Evolutionary conservation across 23 tunicate species (phyloP).

Genomic region (Styela clava): DNA sequence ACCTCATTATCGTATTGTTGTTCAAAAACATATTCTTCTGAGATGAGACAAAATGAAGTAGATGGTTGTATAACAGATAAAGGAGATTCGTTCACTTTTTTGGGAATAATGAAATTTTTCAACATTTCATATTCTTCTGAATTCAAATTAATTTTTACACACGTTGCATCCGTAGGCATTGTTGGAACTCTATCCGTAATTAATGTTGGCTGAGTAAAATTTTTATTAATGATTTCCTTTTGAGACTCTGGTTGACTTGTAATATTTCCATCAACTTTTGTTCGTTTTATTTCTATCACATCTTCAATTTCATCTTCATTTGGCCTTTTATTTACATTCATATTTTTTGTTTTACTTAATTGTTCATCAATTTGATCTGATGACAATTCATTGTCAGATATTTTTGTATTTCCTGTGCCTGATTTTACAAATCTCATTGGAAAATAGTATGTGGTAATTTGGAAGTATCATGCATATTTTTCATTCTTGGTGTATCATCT

Average conservation of each 20-base stretch:
- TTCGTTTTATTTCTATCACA: too few species aligned
- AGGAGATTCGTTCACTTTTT: background rate
- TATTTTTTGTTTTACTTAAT: too few species aligned
- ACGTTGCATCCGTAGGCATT: background rate
- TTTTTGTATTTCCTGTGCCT: background rate
- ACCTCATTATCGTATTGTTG: background rate
- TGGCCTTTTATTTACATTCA: too few species aligned
- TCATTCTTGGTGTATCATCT: conserved; percentile 7
- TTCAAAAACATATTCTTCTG: background rate
- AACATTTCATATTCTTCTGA: background rate
- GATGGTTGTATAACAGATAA: background rate
- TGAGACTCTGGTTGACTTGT: too few species aligned
- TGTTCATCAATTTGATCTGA: background rate
- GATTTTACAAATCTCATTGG: conserved; percentile 16
- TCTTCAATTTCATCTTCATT: too few species aligned
- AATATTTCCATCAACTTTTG: too few species aligned
- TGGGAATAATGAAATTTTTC: background rate
- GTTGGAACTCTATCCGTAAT: background rate
- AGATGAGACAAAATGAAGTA: background rate
- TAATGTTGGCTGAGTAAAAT: too few species aligned
- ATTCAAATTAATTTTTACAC: background rate
- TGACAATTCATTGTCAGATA: background rate
- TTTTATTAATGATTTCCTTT: too few species aligned
- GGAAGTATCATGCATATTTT: conserved; percentile 9
- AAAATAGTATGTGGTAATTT: conserved; percentile 3